phyloP scores from a whole-genome alignment of 92 coral and sea anemone genomes.

The Anthopleura xanthogrammica region DNA sequence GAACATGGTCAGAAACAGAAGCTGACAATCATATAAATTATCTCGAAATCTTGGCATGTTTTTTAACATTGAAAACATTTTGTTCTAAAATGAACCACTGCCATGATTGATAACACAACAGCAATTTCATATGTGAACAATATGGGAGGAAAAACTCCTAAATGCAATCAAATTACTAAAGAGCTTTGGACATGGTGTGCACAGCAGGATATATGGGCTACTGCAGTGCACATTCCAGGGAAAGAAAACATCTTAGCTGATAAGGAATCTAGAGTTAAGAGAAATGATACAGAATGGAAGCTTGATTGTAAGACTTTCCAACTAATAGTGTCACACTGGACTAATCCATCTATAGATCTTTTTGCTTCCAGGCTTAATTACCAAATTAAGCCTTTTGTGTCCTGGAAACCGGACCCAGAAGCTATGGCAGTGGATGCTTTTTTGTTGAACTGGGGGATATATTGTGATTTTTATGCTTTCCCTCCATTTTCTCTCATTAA shows the following conservation, averaged over 20 bases:
- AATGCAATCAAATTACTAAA: constrained; percentile 38
- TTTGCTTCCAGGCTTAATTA: constrained; percentile 60
- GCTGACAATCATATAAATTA: constrained; percentile 31
- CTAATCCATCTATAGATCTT: constrained; percentile 26
- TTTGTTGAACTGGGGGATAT: constrained; percentile 35
- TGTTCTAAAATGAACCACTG: constrained; percentile 5
- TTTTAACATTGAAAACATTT: constrained; percentile 30
- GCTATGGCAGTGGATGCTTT: constrained; percentile 62
- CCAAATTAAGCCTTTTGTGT: constrained; percentile 39
- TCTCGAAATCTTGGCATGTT: constrained; percentile 39
- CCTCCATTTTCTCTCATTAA: constrained; percentile 54
- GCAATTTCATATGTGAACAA: constrained; percentile 35
- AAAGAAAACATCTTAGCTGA: constrained; percentile 57
- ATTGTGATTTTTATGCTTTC: constrained; percentile 41
- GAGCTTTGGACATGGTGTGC: constrained; percentile 58
- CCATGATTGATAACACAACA: constrained; percentile 60
- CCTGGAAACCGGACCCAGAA: constrained; percentile 62
- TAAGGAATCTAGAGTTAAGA: constrained; percentile 32
- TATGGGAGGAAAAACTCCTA: constrained; percentile 41
- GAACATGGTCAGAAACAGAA: constrained; percentile 21
- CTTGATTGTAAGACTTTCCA: constrained; percentile 32
- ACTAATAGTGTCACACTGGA: constrained; percentile 18
- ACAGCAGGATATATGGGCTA: constrained; percentile 27
- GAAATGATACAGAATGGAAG: constrained; percentile 47
- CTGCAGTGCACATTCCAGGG: constrained; percentile 64